These are phyloP conservation scores for Patella vulgata DNA, from an alignment of 1,140 invertebrate species.

Conservation along the genomic window DNA sequence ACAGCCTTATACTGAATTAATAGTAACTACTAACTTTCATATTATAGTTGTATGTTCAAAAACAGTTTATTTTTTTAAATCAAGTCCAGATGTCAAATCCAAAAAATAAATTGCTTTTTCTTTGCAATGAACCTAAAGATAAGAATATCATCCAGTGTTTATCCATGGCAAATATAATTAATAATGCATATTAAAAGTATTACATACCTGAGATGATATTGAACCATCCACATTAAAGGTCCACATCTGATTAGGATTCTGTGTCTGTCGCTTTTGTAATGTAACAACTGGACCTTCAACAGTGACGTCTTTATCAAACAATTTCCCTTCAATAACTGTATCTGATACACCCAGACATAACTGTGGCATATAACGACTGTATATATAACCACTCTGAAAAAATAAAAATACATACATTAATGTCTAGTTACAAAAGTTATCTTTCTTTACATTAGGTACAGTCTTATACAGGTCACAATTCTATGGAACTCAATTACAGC, in stretches of 20 bases:
- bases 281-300: conserved; percentile 53
- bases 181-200: too few relatives aligned
- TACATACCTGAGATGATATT: conserved; percentile 51
- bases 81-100: too few relatives aligned
- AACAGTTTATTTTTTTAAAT: too few relatives aligned
- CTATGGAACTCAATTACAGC: too few relatives aligned
- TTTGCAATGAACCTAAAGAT: too few relatives aligned
- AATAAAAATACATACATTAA: conserved; percentile 10
- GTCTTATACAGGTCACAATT: too few relatives aligned
- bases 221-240: conserved; percentile 56
- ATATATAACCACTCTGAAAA: conserved; percentile 58
- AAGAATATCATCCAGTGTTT: too few relatives aligned
- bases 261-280: conserved; percentile 53
- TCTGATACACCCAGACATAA: conserved; percentile 56
- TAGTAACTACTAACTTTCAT: not conserved
- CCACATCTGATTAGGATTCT: conserved; percentile 59
- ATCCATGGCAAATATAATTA: too few relatives aligned
- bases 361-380: conserved; percentile 55
- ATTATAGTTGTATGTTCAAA: not conserved
- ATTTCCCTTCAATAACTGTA: conserved; percentile 32
- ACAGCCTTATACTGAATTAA: too few relatives aligned
- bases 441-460: too few relatives aligned
- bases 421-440: too few relatives aligned
- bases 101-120: too few relatives aligned
- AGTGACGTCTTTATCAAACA: conserved; percentile 26